Evolutionary conservation across 2,113 vertebrate species (phyloP), one percentile per base, ranked within the genome.

Genomic region (Calyptomena viridis): DNA sequence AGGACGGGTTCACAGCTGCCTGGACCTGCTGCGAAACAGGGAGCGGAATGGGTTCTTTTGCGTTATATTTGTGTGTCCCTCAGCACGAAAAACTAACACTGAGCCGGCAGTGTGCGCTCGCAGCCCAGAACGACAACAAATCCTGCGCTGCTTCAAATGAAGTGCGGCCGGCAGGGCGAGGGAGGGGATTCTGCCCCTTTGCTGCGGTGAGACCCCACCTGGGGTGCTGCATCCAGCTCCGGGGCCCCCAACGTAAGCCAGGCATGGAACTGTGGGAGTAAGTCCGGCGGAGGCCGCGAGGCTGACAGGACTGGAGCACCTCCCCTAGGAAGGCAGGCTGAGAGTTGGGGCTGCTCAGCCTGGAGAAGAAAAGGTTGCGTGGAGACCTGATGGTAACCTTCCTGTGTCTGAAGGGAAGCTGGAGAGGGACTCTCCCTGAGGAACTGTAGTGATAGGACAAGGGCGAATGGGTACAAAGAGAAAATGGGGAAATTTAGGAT

Each of bases 31-130:
- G 39, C 7, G 68, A 4, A 20, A 5, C 6, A 1, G 58, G 7
- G 15, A 30, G 71, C 19, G 11, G 3, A 25, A 7, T 1, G 44
- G 1, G 5, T 6, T 23, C 15, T 14, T 58, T 8, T 8, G 56
- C 24, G 0, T 27, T 49, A 0, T 17, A 0, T 30, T n/a, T 27
- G 6, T 4, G 0, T 16, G 5, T 25, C 4, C 5, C 10, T 8
- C 0, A 24, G 17, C 16, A 0, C 2, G 52, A 3, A 1, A 6
- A 24, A 12, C 28, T 9, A 1, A 15, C 3, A 8, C 12, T n/a
- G 59, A 44, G 68, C 5, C 42, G 67, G 50, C 50, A 4, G 9
- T 35, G 58, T 14, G 49, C 40, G 7, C 58, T 64, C 35, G 35
- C 75, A 66, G 67, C 76, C 27, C 50, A 15, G 11, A 21, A n/a